Conservation (phyloP, 2,113 vertebrate species). For the Speoplatyrhinus poulsoni region DNA sequence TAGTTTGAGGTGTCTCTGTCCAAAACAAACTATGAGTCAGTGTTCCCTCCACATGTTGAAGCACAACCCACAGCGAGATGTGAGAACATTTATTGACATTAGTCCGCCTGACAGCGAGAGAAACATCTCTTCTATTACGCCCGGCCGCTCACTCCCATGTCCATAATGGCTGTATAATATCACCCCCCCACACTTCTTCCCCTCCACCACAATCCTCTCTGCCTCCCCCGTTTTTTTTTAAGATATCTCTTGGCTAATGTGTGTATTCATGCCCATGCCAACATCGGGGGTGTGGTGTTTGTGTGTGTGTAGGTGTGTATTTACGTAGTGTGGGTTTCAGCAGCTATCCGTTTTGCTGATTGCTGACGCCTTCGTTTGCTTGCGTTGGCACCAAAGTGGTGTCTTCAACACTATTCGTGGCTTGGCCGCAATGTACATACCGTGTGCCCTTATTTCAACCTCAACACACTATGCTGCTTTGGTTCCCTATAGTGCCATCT, state of each 20-base stretch:
- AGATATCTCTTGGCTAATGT: constrained; percentile 11
- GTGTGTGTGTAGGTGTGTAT: constrained; percentile 17
- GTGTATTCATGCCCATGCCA: background rate
- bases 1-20: constrained; percentile 15
- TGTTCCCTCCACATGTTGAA: constrained; percentile 41
- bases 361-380: constrained; percentile 64
- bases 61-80: constrained; percentile 19
- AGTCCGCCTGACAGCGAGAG: constrained; percentile 38
- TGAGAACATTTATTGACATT: constrained; percentile 57
- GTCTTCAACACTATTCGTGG: constrained; percentile 48
- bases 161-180: constrained; percentile 31
- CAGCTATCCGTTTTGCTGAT: constrained; percentile 54
- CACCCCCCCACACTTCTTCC: constrained; percentile 7
- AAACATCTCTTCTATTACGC: constrained; percentile 47
- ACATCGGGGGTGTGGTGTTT: constrained; percentile 9
- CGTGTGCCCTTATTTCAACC: constrained; percentile 43
- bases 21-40: constrained; percentile 23
- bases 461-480: constrained; percentile 43
- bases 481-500: constrained; percentile 57
- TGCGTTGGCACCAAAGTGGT: constrained; percentile 60
- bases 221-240: constrained; percentile 35
- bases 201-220: too few relatives aligned
- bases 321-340: constrained; percentile 34
- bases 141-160: constrained; percentile 40
- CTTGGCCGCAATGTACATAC: constrained; percentile 60